phyloP scores from a whole-genome alignment of 92 coral and sea anemone genomes.

The Phenganax marumi region DNA sequence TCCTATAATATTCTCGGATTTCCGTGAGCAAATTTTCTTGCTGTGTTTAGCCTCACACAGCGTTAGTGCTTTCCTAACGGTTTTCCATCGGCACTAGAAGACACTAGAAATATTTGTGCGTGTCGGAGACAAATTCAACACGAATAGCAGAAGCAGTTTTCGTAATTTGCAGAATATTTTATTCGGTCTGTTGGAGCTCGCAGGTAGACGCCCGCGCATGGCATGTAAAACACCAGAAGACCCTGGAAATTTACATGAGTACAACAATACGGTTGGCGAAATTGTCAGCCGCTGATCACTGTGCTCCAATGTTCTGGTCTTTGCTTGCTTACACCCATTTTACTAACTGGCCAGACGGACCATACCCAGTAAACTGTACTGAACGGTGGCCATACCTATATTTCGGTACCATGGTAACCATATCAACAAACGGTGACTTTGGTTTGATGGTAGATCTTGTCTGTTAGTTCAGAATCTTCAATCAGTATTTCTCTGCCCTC shows the following conservation, averaged over 20 bases:
- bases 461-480: no score
- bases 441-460: no score
- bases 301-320: neutral
- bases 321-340: neutral
- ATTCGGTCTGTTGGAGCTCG: conserved; percentile 26
- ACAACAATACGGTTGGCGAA: neutral
- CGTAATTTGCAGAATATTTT: conserved; percentile 10
- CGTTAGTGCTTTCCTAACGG: conserved; percentile 19
- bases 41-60: conserved; percentile 9
- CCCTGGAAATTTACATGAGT: neutral
- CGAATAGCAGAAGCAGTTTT: neutral
- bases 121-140: conserved; percentile 29
- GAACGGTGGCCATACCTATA: no score
- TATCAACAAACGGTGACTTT: no score
- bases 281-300: neutral
- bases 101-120: conserved; percentile 31
- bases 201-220: conserved; percentile 22
- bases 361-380: no score
- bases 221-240: neutral
- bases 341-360: no score
- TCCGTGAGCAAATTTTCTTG: conserved; percentile 10
- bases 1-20: conserved; percentile 20
- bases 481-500: no score
- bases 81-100: conserved; percentile 18
- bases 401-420: no score